Conservation (phyloP, 2,113 vertebrate species). For the Burhinus bistriatus region DNA sequence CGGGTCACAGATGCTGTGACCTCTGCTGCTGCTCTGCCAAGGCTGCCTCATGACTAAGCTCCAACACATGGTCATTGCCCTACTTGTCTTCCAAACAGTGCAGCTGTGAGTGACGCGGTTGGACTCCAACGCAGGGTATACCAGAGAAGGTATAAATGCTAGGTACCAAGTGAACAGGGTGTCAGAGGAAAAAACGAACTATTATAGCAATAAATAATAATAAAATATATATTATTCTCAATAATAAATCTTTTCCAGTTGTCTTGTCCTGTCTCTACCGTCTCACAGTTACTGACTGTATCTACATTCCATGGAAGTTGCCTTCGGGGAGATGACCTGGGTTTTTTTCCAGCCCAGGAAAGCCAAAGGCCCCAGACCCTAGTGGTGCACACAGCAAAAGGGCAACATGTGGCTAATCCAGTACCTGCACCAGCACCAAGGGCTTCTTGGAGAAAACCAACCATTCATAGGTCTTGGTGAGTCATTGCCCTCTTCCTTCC, state of each 20-base stretch:
- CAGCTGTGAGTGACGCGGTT: not conserved
- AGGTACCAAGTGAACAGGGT: not conserved
- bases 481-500: not conserved
- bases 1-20: not conserved
- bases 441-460: not conserved
- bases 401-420: fast-evolving
- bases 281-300: not conserved
- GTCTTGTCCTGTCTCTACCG: not conserved
- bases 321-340: not conserved
- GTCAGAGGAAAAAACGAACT: not conserved
- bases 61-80: not conserved
- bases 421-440: not conserved
- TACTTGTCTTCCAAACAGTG: not conserved
- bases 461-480: not conserved
- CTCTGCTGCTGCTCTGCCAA: not conserved
- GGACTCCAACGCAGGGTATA: not conserved
- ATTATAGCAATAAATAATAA: not conserved
- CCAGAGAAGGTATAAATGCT: not conserved
- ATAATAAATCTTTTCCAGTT: not conserved
- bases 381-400: not conserved
- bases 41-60: not conserved
- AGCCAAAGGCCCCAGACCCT: not conserved
- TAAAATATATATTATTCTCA: not conserved
- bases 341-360: not conserved
- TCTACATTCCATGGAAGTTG: not conserved